Evolutionary conservation across 2,113 vertebrate species (phyloP).

Genomic region (Hymenochirus boettgeri): DNA sequence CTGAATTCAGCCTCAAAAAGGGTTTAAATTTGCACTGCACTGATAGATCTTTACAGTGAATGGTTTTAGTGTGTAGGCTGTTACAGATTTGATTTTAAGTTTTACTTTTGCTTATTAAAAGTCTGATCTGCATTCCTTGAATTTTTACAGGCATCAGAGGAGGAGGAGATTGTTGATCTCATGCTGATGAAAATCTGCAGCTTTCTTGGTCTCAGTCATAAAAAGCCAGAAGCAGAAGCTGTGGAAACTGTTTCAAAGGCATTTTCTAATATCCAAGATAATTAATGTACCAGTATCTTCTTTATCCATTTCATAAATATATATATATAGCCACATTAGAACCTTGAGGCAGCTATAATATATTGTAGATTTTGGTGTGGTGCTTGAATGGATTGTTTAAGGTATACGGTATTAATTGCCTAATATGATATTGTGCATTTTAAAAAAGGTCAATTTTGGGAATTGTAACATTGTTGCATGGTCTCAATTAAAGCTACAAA

Average conservation of each 20-base stretch:
- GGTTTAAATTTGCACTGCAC: too few species aligned
- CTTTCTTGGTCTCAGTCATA: constrained; percentile 76
- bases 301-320: neutral
- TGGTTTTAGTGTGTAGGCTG: too few species aligned
- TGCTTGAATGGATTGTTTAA: neutral
- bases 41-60: too few species aligned
- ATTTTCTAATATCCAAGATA: neutral
- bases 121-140: neutral
- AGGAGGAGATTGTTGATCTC: constrained; percentile 86
- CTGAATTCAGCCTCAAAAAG: too few species aligned
- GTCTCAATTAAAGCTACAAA: too few species aligned
- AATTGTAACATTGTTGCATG: too few species aligned
- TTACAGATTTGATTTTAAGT: too few species aligned
- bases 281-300: neutral
- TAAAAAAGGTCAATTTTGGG: too few species aligned
- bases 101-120: neutral
- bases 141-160: constrained; percentile 79
- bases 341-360: neutral
- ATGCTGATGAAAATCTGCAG: constrained; percentile 82
- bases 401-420: too few species aligned
- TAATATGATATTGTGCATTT: too few species aligned
- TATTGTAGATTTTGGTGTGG: neutral
- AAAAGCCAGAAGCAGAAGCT: constrained; percentile 51
- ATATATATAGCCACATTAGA: neutral
- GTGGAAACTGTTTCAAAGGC: accelerated